Evolutionary conservation across 2,888 invertebrate species (phyloP).

Genomic region (Ochlodes sylvanus): DNA sequence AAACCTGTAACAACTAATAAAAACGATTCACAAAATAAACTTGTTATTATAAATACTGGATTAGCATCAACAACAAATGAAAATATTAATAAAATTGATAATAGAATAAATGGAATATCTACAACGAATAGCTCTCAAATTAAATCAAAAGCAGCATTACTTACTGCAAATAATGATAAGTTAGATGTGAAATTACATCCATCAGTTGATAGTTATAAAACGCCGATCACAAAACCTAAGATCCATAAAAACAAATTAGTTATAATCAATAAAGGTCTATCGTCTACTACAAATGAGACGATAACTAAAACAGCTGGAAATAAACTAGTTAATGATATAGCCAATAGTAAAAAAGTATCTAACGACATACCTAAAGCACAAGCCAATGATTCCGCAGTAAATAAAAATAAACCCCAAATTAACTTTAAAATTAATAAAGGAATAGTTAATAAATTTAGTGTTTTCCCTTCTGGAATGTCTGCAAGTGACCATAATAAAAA

Average conservation of each 20-base stretch:
- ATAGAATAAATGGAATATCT: slow-evolving; percentile 26
- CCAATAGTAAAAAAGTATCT: neutral
- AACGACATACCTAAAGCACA: neutral
- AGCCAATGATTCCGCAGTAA: neutral
- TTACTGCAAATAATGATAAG: neutral
- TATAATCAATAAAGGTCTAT: slow-evolving; percentile 42
- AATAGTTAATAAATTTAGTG: neutral
- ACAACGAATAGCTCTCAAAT: neutral
- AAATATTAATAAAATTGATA: slow-evolving; percentile 55
- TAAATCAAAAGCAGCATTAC: slow-evolving; percentile 8
- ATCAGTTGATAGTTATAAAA: too few species aligned
- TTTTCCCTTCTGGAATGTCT: neutral
- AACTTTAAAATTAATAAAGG: neutral
- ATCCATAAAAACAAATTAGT: slow-evolving; percentile 26
- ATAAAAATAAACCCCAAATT: slow-evolving; percentile 5
- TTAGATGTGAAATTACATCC: neutral
- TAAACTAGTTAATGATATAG: neutral
- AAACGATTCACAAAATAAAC: slow-evolving; percentile 39
- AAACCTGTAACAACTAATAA: neutral
- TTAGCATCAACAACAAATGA: slow-evolving; percentile 88
- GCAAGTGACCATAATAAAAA: slow-evolving; percentile 9
- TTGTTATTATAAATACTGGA: slow-evolving; percentile 85
- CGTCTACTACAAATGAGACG: slow-evolving; percentile 43
- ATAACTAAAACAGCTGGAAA: slow-evolving; percentile 7
- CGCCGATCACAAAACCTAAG: neutral